Conservation (phyloP, 2,797 vertebrate species). For the Erpetoichthys calabaricus region DNA sequence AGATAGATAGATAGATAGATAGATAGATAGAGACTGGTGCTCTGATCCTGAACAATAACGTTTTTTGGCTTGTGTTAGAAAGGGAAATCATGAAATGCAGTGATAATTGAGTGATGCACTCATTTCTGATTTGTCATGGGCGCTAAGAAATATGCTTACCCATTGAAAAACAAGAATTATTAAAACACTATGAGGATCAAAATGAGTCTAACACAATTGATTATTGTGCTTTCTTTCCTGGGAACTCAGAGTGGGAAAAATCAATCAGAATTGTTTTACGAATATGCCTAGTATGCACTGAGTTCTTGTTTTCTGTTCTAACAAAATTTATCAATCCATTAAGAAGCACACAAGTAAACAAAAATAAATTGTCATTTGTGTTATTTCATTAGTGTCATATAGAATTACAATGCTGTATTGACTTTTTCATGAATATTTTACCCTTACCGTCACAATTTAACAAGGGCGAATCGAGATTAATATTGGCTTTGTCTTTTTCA, state of each 20-base stretch:
- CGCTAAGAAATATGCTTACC: slow-evolving; percentile 4
- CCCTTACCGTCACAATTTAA: slow-evolving; percentile 41
- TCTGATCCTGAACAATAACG: too few relatives aligned
- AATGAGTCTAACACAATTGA: slow-evolving; percentile 30
- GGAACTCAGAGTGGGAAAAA: slow-evolving; percentile 31
- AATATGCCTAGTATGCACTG: slow-evolving; percentile 48
- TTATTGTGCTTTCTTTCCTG: slow-evolving; percentile 30
- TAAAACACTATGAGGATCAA: slow-evolving; percentile 38
- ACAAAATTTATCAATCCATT: slow-evolving; percentile 44
- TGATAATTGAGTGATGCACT: not conserved
- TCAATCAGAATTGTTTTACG: slow-evolving; percentile 54
- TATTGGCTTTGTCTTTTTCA: slow-evolving; percentile 45
- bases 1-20: not conserved
- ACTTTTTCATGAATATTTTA: slow-evolving; percentile 44
- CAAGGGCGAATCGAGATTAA: slow-evolving; percentile 47
- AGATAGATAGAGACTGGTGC: not conserved
- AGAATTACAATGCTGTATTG: slow-evolving; percentile 50
- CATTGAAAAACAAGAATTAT: slow-evolving; percentile 12
- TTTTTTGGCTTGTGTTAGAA: not conserved
- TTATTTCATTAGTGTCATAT: slow-evolving; percentile 54
- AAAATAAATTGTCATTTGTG: slow-evolving; percentile 51
- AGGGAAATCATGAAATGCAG: not conserved
- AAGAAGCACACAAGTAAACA: slow-evolving; percentile 47
- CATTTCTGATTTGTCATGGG: not conserved
- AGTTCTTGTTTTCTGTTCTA: slow-evolving; percentile 30